These are phyloP conservation scores for Periophthalmus modestus DNA, from an alignment of 2,113 vertebrate species.

Conservation along the genomic window DNA sequence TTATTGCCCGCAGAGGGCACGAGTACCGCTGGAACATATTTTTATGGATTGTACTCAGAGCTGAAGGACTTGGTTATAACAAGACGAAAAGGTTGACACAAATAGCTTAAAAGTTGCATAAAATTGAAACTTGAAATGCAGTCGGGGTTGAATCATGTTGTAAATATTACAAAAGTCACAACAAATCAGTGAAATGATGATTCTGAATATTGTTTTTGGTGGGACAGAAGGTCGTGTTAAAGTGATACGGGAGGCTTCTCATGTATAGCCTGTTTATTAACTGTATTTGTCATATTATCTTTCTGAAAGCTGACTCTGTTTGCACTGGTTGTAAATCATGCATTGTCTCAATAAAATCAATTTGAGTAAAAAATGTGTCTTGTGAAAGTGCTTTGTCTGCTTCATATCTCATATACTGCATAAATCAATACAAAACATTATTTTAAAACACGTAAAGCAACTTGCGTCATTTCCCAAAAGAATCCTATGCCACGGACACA, in stretches of 20 bases:
- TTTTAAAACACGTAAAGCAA: no score
- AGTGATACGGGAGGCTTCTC: background rate
- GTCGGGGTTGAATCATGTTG: background rate
- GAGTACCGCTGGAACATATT: no score
- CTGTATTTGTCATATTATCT: slow-evolving; percentile 2
- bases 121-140: background rate
- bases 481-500: no score
- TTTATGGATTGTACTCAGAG: no score
- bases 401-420: no score
- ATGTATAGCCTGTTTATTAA: background rate
- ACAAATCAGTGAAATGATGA: background rate
- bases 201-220: background rate
- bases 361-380: background rate
- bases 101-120: background rate
- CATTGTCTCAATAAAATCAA: slow-evolving; percentile 11
- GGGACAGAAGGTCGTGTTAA: background rate
- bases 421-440: no score
- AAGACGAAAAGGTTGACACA: background rate
- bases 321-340: slow-evolving; percentile 12
- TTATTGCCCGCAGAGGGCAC: no score
- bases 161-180: background rate
- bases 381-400: no score
- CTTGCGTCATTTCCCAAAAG: no score
- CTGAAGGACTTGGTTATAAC: background rate
- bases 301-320: slow-evolving; percentile 8